A percentile compares a stretch with the other conserved stretches of the same genome.
Conservation (phyloP, 2,113 vertebrate species). For the Oryzias melastigma region DNA sequence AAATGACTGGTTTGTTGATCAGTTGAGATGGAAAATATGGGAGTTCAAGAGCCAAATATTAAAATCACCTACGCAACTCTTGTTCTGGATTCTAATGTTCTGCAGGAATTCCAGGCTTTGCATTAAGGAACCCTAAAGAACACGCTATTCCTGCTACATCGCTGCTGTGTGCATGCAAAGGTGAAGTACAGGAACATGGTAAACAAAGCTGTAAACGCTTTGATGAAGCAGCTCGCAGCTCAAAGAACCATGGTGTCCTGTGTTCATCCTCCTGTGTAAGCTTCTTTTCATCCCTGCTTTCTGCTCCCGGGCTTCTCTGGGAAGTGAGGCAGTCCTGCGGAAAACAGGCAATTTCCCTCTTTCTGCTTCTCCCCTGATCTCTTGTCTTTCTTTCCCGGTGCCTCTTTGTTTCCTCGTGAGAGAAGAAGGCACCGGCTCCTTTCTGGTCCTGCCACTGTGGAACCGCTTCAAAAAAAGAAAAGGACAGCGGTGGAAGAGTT, state of each 20-base stretch:
- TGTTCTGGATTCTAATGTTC: too few relatives aligned
- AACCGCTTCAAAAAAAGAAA: slow-evolving; percentile 26
- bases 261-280: neutral
- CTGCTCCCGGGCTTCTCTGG: slow-evolving; percentile 8
- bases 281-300: slow-evolving; percentile 1
- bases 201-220: neutral
- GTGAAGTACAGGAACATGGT: neutral
- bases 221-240: slow-evolving; percentile 1
- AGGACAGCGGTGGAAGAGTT: slow-evolving; percentile 39
- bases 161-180: neutral
- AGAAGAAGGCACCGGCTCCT: slow-evolving; percentile 41
- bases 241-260: slow-evolving; percentile 3
- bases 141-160: too few relatives aligned
- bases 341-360: slow-evolving; percentile 34
- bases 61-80: too few relatives aligned
- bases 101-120: too few relatives aligned
- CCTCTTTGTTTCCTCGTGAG: slow-evolving; percentile 39
- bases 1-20: too few relatives aligned
- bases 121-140: too few relatives aligned
- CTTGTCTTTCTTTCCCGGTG: slow-evolving; percentile 2
- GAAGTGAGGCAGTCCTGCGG: slow-evolving; percentile 42
- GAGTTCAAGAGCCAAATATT: too few relatives aligned
- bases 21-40: too few relatives aligned
- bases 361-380: slow-evolving; percentile 24
- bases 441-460: slow-evolving; percentile 31